Evolutionary conservation across 2,888 invertebrate genomes (phyloP).

Genomic region (Beris chalybata): DNA sequence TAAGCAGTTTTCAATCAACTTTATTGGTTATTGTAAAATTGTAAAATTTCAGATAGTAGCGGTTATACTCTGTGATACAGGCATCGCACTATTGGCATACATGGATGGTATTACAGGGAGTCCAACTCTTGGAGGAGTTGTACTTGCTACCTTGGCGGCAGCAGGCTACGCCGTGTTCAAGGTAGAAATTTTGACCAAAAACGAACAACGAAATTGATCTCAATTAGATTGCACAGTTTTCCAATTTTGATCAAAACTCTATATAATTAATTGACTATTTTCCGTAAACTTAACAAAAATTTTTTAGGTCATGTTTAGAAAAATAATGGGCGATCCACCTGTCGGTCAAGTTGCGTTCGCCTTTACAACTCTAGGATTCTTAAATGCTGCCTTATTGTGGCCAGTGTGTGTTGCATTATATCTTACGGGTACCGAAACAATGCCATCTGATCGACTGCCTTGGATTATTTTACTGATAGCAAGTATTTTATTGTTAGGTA

Average conservation of each 20-base stretch:
- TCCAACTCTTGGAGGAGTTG: conserved; percentile 86
- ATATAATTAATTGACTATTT: conserved; percentile 32
- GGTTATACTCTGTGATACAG: conserved; percentile 91
- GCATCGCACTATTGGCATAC: conserved; percentile 89
- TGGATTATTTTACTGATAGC: conserved; percentile 85
- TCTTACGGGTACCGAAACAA: conserved; percentile 81
- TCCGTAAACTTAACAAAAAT: neutral
- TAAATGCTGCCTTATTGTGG: conserved; percentile 88
- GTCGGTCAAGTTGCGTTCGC: conserved; percentile 91
- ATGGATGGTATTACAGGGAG: conserved; percentile 94
- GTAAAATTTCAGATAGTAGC: conserved; percentile 77
- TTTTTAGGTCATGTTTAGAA: conserved; percentile 85
- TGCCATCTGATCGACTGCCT: conserved; percentile 81
- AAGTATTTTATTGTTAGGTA: conserved; percentile 77
- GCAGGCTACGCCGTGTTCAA: conserved; percentile 93
- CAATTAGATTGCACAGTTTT: too few species aligned
- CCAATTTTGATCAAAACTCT: too few species aligned
- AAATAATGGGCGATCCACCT: conserved; percentile 90
- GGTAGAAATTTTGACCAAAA: conserved; percentile 57
- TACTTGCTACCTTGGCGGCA: conserved; percentile 86
- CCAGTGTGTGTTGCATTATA: conserved; percentile 86
- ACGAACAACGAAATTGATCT: too few species aligned
- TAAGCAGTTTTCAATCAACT: conserved; percentile 58
- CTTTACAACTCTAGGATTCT: conserved; percentile 86
- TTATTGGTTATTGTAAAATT: neutral